These are phyloP conservation scores for Acrossocheilus wenchowensis DNA, from an alignment of 2,797 vertebrate species.

Conservation along the genomic window DNA sequence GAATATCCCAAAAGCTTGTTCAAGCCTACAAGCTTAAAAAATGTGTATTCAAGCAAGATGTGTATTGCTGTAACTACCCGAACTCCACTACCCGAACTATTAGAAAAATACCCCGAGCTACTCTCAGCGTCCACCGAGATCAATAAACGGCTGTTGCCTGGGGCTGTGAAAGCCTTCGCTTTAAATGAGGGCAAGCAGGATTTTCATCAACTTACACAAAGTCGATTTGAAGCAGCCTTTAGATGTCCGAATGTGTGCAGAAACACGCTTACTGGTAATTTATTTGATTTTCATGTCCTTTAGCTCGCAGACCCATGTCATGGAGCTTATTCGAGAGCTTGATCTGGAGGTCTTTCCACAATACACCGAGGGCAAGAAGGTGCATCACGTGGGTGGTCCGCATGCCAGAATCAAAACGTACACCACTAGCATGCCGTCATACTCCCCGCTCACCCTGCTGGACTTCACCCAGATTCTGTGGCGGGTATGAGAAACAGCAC, in stretches of 20 bases:
- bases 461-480: slow-evolving; percentile 72
- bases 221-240: background rate
- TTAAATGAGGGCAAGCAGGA: background rate
- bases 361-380: slow-evolving; percentile 74
- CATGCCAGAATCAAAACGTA: slow-evolving; percentile 70
- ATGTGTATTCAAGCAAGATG: slow-evolving; percentile 3
- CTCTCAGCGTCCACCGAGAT: slow-evolving; percentile 12
- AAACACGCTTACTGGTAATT: background rate
- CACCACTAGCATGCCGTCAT: slow-evolving; percentile 69
- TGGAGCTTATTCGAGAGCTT: slow-evolving; percentile 77
- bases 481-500: slow-evolving; percentile 68
- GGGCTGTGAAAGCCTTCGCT: slow-evolving; percentile 19
- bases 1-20: slow-evolving; percentile 5
- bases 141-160: slow-evolving; percentile 30
- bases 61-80: background rate
- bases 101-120: slow-evolving; percentile 5
- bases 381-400: slow-evolving; percentile 72
- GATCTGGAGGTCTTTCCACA: slow-evolving; percentile 74
- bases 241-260: background rate
- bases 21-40: background rate
- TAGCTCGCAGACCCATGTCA: slow-evolving; percentile 76
- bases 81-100: background rate
- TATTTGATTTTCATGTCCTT: background rate
- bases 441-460: slow-evolving; percentile 69
- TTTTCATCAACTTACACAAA: slow-evolving; percentile 10